Conservation (phyloP, 2,888 invertebrate genomes). For the Melolontha melolontha region DNA sequence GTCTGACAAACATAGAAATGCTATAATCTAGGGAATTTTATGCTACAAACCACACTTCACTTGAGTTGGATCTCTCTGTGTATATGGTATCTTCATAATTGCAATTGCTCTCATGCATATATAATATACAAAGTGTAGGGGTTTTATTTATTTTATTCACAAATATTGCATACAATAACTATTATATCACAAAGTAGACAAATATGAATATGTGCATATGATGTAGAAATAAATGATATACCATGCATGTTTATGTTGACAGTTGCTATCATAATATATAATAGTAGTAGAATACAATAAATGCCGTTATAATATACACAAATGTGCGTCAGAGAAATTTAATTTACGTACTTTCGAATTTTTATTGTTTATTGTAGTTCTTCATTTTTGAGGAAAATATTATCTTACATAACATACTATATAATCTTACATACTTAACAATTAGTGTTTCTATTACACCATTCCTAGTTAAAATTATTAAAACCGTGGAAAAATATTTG, state of each 20-base stretch:
- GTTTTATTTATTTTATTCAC: slow-evolving; percentile 41
- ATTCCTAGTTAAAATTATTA: slow-evolving; percentile 27
- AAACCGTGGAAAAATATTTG: slow-evolving; percentile 3
- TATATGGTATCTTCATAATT: too few relatives aligned
- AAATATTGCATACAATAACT: slow-evolving; percentile 46
- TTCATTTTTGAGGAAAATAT: slow-evolving; percentile 25
- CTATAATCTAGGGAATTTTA: too few relatives aligned
- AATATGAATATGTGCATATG: slow-evolving; percentile 53
- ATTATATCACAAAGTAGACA: slow-evolving; percentile 55
- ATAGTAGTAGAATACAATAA: slow-evolving; percentile 17
- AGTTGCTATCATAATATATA: slow-evolving; percentile 25
- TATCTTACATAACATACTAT: slow-evolving; percentile 36
- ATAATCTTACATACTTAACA: slow-evolving; percentile 38
- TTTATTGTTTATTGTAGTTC: slow-evolving; percentile 24
- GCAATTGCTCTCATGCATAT: too few relatives aligned
- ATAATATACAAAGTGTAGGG: too few relatives aligned
- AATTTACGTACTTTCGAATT: slow-evolving; percentile 14
- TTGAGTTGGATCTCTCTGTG: too few relatives aligned
- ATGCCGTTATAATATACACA: slow-evolving; percentile 7
- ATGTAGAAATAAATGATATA: slow-evolving; percentile 34
- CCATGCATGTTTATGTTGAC: slow-evolving; percentile 16
- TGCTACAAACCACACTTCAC: too few relatives aligned
- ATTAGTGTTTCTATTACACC: slow-evolving; percentile 23
- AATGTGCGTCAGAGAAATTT: slow-evolving; percentile 6
- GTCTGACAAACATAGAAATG: too few relatives aligned